These are phyloP conservation scores for Chironex yamaguchii DNA, from an alignment of 30 jellyfish, hydroid and myxozoan genomes.

Conservation along the genomic window DNA sequence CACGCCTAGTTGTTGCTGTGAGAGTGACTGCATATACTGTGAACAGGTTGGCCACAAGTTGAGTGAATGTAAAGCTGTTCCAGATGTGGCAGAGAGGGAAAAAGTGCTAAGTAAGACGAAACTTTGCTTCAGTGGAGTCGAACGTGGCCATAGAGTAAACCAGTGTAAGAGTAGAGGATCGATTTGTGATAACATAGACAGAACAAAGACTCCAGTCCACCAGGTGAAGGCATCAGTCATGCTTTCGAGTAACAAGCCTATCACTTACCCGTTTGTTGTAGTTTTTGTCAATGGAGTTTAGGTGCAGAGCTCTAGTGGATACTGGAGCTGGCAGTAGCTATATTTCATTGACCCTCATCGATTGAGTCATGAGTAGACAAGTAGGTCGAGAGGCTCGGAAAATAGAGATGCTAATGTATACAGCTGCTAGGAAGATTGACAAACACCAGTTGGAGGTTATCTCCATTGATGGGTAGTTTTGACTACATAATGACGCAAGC, in stretches of 20 bases:
- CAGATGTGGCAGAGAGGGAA: conserved; percentile 42
- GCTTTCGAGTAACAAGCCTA: conserved; percentile 2
- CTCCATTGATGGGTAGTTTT: conserved; percentile 26
- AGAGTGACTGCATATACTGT: conserved; percentile 54
- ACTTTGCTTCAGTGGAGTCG: conserved; percentile 68
- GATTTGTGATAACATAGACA: background rate
- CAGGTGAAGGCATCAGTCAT: conserved; percentile 1
- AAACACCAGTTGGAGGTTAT: conserved; percentile 39
- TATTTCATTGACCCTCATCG: background rate
- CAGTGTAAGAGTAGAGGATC: conserved; percentile 52
- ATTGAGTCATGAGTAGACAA: background rate
- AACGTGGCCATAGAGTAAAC: conserved; percentile 60
- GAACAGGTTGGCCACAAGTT: conserved; percentile 40
- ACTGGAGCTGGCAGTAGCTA: conserved; percentile 7
- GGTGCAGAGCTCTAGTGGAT: background rate
- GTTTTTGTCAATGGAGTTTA: background rate
- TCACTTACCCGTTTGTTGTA: background rate
- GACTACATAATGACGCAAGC: conserved; percentile 37
- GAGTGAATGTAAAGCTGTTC: conserved; percentile 39
- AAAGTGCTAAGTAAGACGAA: conserved; percentile 15
- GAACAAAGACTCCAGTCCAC: background rate
- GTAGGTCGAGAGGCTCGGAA: conserved; percentile 50
- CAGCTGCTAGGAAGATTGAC: conserved; percentile 16
- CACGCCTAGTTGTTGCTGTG: conserved; percentile 37
- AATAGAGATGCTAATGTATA: conserved; percentile 59